These are phyloP conservation scores for Panthera uncia DNA, from an alignment of 2,113 vertebrate genomes.

Conservation along the genomic window DNA sequence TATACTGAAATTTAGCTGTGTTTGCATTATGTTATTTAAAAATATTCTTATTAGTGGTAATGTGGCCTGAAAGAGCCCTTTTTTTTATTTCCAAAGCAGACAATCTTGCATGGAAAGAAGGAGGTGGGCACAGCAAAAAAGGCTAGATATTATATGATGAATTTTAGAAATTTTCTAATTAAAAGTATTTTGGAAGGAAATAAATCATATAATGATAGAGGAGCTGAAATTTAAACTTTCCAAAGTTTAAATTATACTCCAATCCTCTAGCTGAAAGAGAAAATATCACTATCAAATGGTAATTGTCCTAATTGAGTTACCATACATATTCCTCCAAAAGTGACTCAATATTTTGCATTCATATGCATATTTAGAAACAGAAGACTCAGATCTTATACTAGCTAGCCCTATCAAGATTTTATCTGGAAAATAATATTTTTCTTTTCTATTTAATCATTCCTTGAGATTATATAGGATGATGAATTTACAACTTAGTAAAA, in stretches of 20 bases:
- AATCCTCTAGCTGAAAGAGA: neutral
- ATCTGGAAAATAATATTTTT: neutral
- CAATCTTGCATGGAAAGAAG: neutral
- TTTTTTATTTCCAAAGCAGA: neutral
- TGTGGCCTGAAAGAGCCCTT: neutral
- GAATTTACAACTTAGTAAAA: neutral
- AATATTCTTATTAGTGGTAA: neutral
- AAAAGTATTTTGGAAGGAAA: constrained; percentile 23
- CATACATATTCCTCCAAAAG: neutral
- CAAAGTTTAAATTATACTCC: constrained; percentile 23
- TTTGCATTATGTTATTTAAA: neutral
- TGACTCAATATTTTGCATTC: neutral
- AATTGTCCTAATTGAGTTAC: neutral
- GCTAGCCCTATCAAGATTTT: neutral
- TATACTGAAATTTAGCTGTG: neutral
- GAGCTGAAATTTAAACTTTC: neutral
- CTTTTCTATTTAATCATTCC: neutral
- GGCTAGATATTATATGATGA: neutral
- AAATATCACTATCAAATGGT: neutral
- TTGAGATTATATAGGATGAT: neutral
- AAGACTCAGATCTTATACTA: neutral
- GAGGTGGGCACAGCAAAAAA: neutral
- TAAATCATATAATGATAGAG: neutral
- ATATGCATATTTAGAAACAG: neutral
- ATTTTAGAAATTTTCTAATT: constrained; percentile 23